Percentiles rank a stretch among this genome's conserved stretches.
Evolutionary conservation across 2,797 vertebrate species (phyloP).

Genomic region (Anguilla pacifica): DNA sequence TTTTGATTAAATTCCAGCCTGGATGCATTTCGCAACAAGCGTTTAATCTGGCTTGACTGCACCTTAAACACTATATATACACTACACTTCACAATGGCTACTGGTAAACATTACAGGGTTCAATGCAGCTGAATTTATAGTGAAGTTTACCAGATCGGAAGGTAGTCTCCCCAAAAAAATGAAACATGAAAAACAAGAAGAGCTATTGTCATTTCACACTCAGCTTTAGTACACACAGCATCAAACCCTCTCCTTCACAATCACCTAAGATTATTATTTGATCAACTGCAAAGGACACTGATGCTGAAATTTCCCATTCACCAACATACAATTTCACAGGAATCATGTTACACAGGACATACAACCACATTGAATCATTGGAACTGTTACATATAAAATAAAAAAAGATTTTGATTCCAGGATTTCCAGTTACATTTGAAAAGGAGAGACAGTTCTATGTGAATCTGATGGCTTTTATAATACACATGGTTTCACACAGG

Average conservation of each 20-base stretch:
- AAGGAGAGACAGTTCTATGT: neutral
- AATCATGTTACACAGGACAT: neutral
- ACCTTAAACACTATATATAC: neutral
- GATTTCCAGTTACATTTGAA: constrained; percentile 7
- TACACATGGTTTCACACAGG: neutral
- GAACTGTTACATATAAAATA: neutral
- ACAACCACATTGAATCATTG: neutral
- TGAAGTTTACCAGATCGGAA: neutral
- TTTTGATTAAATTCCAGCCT: neutral
- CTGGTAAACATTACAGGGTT: neutral
- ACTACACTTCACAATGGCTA: neutral
- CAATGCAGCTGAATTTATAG: neutral
- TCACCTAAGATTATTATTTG: neutral
- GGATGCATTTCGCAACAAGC: neutral
- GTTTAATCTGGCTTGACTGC: neutral
- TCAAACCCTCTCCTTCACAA: neutral
- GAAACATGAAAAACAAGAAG: neutral
- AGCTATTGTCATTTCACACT: neutral
- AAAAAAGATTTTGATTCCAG: neutral
- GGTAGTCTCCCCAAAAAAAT: neutral
- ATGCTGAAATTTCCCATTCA: neutral
- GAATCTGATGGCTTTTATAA: neutral
- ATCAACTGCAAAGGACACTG: neutral
- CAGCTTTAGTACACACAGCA: neutral
- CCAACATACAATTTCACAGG: neutral